Percentiles rank a stretch among this genome's conserved stretches.
Conservation (phyloP, 2,113 vertebrate species). For the Chrysochloris asiatica region DNA sequence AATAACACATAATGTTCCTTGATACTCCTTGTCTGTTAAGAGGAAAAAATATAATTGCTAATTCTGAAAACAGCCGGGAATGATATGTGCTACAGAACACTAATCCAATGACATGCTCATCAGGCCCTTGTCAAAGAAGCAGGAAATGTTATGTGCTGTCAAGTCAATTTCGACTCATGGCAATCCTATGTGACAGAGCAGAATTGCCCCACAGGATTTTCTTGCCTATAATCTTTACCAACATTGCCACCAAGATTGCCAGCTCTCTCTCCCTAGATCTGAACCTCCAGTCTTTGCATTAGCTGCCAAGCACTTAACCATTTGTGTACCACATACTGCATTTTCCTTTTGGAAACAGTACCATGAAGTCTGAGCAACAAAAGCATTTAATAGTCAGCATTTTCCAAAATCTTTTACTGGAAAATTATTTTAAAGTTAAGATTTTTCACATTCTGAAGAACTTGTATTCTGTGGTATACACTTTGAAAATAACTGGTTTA, state of each 20-base stretch:
- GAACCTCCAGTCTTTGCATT: neutral
- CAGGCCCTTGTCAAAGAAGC: neutral
- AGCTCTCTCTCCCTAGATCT: neutral
- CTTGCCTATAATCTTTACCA: neutral
- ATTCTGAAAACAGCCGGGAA: constrained; percentile 25
- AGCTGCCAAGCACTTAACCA: neutral
- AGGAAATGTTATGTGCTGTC: neutral
- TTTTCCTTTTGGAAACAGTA: neutral
- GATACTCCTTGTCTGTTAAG: neutral
- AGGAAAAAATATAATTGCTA: constrained; percentile 14
- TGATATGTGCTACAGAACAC: neutral
- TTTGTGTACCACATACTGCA: neutral
- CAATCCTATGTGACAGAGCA: neutral
- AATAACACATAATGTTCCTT: neutral
- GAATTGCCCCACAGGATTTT: neutral
- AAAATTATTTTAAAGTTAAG: neutral
- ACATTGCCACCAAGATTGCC: neutral
- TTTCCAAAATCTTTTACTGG: constrained; percentile 28
- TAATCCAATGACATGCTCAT: neutral
- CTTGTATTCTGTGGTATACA: neutral
- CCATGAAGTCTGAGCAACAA: neutral
- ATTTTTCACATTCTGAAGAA: constrained; percentile 23
- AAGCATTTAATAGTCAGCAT: neutral
- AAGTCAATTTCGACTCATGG: neutral
- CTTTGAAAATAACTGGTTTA: neutral